A percentile compares a stretch with the other conserved stretches of the same genome.
phyloP scores from a whole-genome alignment of 2,797 vertebrate genomes.

The Propithecus deckenii region DNA sequence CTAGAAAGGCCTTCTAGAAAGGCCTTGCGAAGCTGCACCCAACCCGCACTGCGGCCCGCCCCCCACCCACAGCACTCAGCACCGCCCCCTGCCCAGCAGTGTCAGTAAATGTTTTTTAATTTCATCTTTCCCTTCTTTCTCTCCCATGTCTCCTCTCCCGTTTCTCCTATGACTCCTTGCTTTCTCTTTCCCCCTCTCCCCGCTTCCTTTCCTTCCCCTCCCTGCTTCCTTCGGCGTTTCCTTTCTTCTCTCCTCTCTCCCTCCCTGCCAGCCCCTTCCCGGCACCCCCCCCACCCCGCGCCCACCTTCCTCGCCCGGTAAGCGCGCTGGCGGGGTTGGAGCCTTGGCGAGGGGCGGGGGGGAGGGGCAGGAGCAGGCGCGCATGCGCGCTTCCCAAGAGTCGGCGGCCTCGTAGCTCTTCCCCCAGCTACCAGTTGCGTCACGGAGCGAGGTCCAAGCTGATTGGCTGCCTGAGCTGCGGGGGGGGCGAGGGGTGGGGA shows the following conservation, averaged over 20 bases:
- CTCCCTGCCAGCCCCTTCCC: background rate
- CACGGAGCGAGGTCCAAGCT: background rate
- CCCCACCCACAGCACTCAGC: background rate
- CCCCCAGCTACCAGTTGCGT: background rate
- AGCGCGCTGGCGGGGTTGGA: rapidly evolving
- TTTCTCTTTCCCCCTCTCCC: background rate
- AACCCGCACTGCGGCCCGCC: background rate
- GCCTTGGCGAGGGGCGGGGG: too few relatives aligned
- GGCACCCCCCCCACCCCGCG: rapidly evolving
- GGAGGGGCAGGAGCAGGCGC: background rate
- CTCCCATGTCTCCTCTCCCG: background rate
- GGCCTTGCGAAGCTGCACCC: background rate
- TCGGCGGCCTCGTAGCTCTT: rapidly evolving
- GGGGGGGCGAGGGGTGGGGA: rapidly evolving
- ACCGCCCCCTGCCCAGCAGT: background rate
- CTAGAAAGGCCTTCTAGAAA: slow-evolving; percentile 17
- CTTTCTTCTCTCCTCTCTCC: too few relatives aligned
- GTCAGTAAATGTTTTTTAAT: background rate
- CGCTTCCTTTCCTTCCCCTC: background rate
- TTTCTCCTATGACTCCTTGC: background rate
- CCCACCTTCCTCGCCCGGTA: background rate
- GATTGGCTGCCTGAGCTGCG: background rate
- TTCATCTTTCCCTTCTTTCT: background rate
- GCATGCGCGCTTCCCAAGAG: background rate
- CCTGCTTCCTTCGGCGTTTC: background rate